Evolutionary conservation across 1,140 invertebrate genomes (phyloP).

Genomic region (Megalopta genalis): DNA sequence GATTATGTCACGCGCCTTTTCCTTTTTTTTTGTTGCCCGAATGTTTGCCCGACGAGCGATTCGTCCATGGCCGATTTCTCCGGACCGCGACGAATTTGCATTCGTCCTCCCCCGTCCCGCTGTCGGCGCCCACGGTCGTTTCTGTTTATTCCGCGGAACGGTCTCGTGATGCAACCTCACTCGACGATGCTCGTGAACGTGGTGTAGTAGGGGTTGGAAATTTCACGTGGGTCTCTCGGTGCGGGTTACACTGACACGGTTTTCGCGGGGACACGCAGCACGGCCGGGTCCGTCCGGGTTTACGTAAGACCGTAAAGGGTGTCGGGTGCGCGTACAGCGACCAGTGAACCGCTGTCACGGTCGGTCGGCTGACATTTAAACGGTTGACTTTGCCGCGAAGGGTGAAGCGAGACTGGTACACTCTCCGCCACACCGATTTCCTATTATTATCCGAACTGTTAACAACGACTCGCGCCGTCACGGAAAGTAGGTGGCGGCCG

Average conservation of each 20-base stretch:
- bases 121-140: background rate
- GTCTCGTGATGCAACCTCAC: background rate
- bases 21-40: background rate
- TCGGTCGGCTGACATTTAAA: slow-evolving; percentile 28
- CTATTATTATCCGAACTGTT: too few species aligned
- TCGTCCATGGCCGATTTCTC: background rate
- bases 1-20: background rate
- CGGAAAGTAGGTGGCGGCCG: too few species aligned
- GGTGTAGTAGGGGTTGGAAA: background rate
- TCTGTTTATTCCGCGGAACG: background rate
- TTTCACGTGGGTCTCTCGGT: background rate
- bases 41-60: background rate
- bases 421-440: too few species aligned
- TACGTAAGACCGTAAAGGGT: slow-evolving; percentile 9
- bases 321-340: background rate
- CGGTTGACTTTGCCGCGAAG: background rate
- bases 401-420: too few species aligned
- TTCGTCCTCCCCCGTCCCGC: background rate
- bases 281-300: slow-evolving; percentile 9
- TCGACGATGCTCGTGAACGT: background rate
- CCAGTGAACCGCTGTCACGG: slow-evolving; percentile 13
- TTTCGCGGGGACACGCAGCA: background rate
- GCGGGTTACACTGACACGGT: background rate
- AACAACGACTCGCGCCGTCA: too few species aligned
- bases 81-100: background rate